A percentile compares a stretch with the other conserved stretches of the same genome.
Evolutionary conservation across 2,113 vertebrate genomes (phyloP).

Genomic region (Macrotus californicus): DNA sequence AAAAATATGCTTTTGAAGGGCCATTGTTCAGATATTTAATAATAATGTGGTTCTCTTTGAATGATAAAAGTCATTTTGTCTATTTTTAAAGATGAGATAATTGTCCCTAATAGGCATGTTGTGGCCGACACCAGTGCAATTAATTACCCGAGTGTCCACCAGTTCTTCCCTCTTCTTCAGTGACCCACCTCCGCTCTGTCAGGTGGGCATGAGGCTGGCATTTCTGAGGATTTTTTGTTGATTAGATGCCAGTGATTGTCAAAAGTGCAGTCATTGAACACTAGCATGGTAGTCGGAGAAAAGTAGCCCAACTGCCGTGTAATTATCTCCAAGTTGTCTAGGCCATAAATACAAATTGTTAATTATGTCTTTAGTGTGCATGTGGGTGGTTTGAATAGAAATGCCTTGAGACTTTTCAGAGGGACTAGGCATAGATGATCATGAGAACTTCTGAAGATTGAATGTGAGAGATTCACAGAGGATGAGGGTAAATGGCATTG

Average conservation of each 20-base stretch:
- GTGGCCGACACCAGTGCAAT: constrained; percentile 36
- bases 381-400: background rate
- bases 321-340: constrained; percentile 51
- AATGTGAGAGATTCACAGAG: background rate
- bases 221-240: constrained; percentile 39
- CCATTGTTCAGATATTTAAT: background rate
- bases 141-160: background rate
- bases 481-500: constrained; percentile 6
- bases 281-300: constrained; percentile 32
- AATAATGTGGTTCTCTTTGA: background rate
- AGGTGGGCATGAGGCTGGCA: constrained; percentile 18
- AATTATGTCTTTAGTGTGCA: background rate
- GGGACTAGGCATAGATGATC: background rate
- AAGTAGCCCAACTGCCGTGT: background rate
- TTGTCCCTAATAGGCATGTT: background rate
- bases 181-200: background rate
- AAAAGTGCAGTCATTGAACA: constrained; percentile 44
- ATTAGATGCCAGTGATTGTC: constrained; percentile 44
- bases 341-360: constrained; percentile 39
- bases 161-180: background rate
- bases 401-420: constrained; percentile 22
- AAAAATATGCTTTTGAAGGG: background rate
- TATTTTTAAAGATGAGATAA: constrained; percentile 15
- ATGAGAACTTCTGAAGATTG: background rate
- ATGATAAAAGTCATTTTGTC: constrained; percentile 18